phyloP scores from a whole-genome alignment of 2,797 vertebrate species.

The Lepus townsendii region DNA sequence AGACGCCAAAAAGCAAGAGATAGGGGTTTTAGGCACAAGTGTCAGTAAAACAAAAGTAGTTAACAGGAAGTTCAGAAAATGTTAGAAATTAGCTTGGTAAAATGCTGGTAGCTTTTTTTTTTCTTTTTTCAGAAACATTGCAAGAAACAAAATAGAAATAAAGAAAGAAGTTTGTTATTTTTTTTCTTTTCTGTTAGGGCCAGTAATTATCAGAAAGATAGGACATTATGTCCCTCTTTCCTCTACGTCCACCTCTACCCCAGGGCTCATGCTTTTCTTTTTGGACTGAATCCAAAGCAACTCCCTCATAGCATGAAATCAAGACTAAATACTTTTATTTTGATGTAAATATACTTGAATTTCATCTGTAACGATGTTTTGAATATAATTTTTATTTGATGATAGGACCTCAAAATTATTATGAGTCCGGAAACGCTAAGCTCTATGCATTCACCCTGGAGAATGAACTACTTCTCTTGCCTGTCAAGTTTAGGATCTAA shows the following conservation, averaged over 20 bases:
- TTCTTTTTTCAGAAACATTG: not conserved
- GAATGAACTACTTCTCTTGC: not conserved
- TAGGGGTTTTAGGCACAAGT: not conserved
- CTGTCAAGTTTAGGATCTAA: not conserved
- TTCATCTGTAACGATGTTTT: not conserved
- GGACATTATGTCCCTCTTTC: not conserved
- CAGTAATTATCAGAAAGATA: not conserved
- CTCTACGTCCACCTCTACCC: rapidly evolving
- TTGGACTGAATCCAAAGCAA: not conserved
- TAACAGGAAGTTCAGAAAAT: not conserved
- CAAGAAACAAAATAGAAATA: not conserved
- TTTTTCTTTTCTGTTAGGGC: not conserved
- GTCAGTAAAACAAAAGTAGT: not conserved
- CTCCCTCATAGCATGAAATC: not conserved
- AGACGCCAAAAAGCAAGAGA: not conserved
- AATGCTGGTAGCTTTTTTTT: not conserved
- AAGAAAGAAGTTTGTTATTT: not conserved
- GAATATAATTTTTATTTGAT: not conserved
- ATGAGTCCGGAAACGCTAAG: not conserved
- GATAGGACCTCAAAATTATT: not conserved
- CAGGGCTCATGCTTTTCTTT: not conserved
- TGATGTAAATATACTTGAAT: not conserved
- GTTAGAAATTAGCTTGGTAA: not conserved
- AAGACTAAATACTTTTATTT: not conserved
- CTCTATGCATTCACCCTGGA: not conserved